Evolutionary conservation across 2,113 vertebrate species (phyloP).

Genomic region (Ceyx cyanopectus): DNA sequence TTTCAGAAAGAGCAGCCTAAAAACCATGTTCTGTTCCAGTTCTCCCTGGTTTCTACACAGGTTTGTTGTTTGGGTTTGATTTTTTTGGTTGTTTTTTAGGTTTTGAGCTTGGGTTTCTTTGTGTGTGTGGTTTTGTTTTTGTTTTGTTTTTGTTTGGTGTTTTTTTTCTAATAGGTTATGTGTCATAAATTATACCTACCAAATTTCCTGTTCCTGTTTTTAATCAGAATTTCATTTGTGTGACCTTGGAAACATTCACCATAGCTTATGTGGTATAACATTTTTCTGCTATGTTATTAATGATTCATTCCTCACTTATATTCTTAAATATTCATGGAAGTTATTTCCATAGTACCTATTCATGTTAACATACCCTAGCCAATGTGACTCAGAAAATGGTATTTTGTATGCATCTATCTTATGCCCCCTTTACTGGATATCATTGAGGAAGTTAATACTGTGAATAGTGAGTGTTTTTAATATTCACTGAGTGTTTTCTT

Average conservation of each 20-base stretch:
- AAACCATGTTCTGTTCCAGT: rapidly evolving
- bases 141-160: not conserved
- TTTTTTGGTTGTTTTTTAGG: not conserved
- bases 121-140: not conserved
- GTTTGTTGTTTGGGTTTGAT: not conserved
- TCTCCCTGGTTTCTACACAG: not conserved
- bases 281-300: not conserved
- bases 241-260: not conserved
- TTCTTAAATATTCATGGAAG: not conserved
- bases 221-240: not conserved
- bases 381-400: not conserved
- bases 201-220: not conserved
- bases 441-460: not conserved
- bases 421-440: not conserved
- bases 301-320: not conserved
- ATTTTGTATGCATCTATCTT: not conserved
- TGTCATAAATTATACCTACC: not conserved
- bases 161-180: not conserved
- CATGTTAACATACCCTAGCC: not conserved
- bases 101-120: no score
- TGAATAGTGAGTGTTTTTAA: not conserved
- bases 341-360: not conserved
- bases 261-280: not conserved
- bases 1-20: not conserved
- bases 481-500: not conserved